Percentiles rank a stretch among this genome's conserved stretches.
Evolutionary conservation across 37 sponge, comb jelly and placozoan species (phyloP).

Genomic region (Cliona cf. orientalis): DNA sequence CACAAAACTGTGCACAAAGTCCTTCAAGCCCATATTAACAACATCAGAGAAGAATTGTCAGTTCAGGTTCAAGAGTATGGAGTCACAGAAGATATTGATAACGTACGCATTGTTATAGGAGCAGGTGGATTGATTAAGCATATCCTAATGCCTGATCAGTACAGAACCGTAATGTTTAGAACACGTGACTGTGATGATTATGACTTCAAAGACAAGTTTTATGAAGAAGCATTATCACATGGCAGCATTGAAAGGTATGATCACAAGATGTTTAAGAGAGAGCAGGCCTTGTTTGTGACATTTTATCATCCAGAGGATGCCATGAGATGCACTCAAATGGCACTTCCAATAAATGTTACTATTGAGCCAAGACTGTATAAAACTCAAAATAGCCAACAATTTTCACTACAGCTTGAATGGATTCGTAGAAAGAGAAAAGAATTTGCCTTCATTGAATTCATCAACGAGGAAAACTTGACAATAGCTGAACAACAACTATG

Average conservation of each 20-base stretch:
- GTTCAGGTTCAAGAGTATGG: slow-evolving; percentile 22
- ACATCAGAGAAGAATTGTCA: slow-evolving; percentile 17
- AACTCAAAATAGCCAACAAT: background rate
- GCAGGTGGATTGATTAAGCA: slow-evolving; percentile 53
- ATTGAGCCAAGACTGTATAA: background rate
- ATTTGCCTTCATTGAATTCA: background rate
- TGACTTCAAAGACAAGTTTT: background rate
- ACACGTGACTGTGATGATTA: background rate
- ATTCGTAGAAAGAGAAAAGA: background rate
- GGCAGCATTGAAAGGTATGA: background rate
- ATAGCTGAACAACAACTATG: background rate
- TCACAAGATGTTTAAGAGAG: background rate
- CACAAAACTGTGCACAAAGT: slow-evolving; percentile 8
- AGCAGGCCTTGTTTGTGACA: slow-evolving; percentile 30
- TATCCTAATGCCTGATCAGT: slow-evolving; percentile 66
- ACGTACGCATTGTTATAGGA: slow-evolving; percentile 53
- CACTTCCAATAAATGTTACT: background rate
- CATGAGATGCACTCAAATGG: background rate
- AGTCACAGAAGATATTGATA: slow-evolving; percentile 29
- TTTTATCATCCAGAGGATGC: slow-evolving; percentile 43
- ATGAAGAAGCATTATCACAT: slow-evolving; percentile 11
- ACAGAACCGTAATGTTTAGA: slow-evolving; percentile 33
- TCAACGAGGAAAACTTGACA: background rate
- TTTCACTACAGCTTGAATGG: background rate
- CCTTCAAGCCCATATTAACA: background rate